Evolutionary conservation across 2,113 vertebrate species (phyloP), one percentile per base, ranked within the genome.

Genomic region (Tetraodon nigroviridis): DNA sequence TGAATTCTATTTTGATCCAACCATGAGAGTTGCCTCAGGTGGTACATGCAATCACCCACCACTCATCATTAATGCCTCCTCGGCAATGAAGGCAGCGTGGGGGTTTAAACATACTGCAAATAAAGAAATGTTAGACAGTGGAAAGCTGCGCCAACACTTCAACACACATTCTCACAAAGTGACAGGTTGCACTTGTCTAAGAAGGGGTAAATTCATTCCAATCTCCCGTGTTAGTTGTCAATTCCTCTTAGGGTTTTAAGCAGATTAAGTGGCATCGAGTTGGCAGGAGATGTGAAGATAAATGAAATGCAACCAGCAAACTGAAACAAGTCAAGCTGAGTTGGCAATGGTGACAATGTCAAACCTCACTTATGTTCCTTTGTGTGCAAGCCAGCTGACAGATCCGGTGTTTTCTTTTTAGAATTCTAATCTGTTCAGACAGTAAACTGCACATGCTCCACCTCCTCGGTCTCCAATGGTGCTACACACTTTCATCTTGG

Each of bases 371-470:
- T 40, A 21, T 49, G 18, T 16, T 58, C 49, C 29, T 51, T 68
- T 21, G 0, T 59, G 52, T 64, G 24, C 19, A 53, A 41, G 37
- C 51, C 14, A 44, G 60, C 51, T 52, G 22, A 59, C 54, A 53
- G 15, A 51, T 40, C 32, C 29, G 61, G 2, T 49, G n/a, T 55
- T 50, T 55, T 24, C 21, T 10, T 51, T 56, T 52, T 19, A 66
- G 44, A 45, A 55, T 40, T 40, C n/a, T 51, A 57, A 5, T 44
- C 12, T 41, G 12, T 6, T 17, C 6, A 55, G 7, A 49, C 17
- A 52, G 19, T 1, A 13, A 24, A 21, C 24, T 17, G 5, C 40
- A 55, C 16, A 21, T 15, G 76, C 32, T 93, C 92, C 3, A 89
- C 84, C 73, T 94, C 84, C 44, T n/a, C 15, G 11, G 15, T 46